phyloP scores from a whole-genome alignment of 2,797 vertebrate species.

The Lithobates sylvaticus region DNA sequence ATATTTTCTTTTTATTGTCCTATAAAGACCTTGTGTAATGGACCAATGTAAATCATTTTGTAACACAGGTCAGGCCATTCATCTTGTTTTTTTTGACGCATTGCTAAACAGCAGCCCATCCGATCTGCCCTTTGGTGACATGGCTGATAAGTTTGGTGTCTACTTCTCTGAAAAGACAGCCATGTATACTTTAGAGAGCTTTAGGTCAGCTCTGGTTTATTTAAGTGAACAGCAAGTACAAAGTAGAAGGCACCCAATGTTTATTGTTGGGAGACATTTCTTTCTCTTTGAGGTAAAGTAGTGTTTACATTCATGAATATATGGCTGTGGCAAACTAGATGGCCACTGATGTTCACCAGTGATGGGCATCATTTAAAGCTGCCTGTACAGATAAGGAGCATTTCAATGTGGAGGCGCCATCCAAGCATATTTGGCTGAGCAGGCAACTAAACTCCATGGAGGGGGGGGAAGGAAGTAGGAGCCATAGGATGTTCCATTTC shows the following conservation, averaged over 20 bases:
- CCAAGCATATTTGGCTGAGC: too few relatives aligned
- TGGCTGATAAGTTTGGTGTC: neutral
- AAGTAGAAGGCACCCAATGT: neutral
- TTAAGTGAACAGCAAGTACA: neutral
- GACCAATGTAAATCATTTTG: neutral
- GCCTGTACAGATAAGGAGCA: too few relatives aligned
- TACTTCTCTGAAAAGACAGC: neutral
- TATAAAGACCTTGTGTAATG: too few relatives aligned
- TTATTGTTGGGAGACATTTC: neutral
- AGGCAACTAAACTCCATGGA: too few relatives aligned
- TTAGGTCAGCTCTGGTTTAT: neutral
- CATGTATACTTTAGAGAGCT: neutral
- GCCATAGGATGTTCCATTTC: too few relatives aligned
- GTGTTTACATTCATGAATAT: neutral
- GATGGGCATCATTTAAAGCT: too few relatives aligned
- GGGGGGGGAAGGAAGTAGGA: too few relatives aligned
- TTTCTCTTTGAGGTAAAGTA: neutral
- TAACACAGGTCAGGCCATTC: neutral
- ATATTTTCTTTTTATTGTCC: too few relatives aligned
- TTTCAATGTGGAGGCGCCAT: too few relatives aligned
- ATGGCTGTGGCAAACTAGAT: neutral
- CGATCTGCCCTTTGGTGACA: neutral
- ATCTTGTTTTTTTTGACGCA: conserved; percentile 5
- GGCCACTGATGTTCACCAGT: too few relatives aligned
- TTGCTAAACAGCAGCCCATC: neutral